A percentile compares a stretch with the other conserved stretches of the same genome.
Conservation (phyloP, 2,888 invertebrate genomes). For the Scaptodrosophila latifasciaeformis region DNA sequence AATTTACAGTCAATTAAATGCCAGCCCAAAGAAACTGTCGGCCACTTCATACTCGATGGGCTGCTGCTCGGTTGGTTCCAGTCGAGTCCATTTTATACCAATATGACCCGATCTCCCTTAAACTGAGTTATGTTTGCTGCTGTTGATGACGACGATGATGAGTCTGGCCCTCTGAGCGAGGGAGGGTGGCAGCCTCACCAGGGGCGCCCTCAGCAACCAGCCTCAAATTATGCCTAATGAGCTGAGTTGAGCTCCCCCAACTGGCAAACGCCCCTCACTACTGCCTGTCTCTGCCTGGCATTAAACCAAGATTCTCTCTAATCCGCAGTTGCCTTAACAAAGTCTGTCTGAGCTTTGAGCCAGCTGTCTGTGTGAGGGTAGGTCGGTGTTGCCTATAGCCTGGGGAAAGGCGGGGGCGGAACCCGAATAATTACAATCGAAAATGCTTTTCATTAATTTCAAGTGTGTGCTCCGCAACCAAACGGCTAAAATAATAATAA, state of each 20-base stretch:
- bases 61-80: neutral
- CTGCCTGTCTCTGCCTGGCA: no score
- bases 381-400: constrained; percentile 16
- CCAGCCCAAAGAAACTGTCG: constrained; percentile 27
- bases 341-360: no score
- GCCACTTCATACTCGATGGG: neutral
- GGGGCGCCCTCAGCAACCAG: neutral
- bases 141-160: no score
- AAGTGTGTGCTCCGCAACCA: constrained; percentile 48
- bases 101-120: neutral
- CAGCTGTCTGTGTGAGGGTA: no score
- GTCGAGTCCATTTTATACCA: no score
- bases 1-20: constrained; percentile 64
- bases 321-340: neutral
- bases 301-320: neutral
- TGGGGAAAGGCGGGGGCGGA: constrained; percentile 40
- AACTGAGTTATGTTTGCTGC: constrained; percentile 2
- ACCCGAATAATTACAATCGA: constrained; percentile 65
- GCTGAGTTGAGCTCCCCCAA: constrained; percentile 30
- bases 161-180: no score
- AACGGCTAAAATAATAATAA: constrained; percentile 12
- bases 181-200: no score
- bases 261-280: neutral
- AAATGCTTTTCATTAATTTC: constrained; percentile 66
- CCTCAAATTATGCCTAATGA: constrained; percentile 59